A percentile compares a stretch with the other conserved stretches of the same genome.
Conservation (phyloP, 2,888 invertebrate species). For the Seira musarum region DNA sequence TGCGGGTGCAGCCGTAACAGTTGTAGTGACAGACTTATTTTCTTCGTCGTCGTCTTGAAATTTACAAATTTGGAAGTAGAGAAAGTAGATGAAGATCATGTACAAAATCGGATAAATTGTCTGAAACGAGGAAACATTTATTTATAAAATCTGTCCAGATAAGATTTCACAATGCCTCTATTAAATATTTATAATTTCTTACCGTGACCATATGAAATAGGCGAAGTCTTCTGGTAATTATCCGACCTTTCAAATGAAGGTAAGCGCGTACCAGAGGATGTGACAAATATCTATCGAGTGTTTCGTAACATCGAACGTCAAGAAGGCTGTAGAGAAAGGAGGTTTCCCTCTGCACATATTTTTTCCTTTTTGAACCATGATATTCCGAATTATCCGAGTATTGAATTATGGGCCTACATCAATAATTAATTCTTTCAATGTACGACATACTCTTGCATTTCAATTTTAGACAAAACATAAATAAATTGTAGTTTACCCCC, state of each 20-base stretch:
- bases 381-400: too few species aligned
- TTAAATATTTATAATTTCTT: too few species aligned
- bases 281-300: constrained; percentile 24
- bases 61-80: constrained; percentile 57
- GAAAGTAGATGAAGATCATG: constrained; percentile 56
- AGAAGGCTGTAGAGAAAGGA: constrained; percentile 60
- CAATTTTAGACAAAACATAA: too few species aligned
- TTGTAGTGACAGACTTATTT: neutral
- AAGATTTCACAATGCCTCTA: too few species aligned
- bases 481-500: constrained; percentile 42
- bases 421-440: too few species aligned
- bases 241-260: constrained; percentile 28
- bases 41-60: constrained; percentile 12
- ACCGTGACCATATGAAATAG: constrained; percentile 39
- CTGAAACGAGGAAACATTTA: constrained; percentile 34
- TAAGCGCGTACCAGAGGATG: constrained; percentile 59
- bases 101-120: constrained; percentile 49
- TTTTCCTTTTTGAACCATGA: constrained; percentile 17
- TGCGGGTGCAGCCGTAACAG: neutral
- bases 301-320: constrained; percentile 3
- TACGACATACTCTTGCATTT: too few species aligned
- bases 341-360: constrained; percentile 45
- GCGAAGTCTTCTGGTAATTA: constrained; percentile 29
- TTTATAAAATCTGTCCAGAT: neutral
- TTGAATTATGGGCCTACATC: too few species aligned